A percentile compares a stretch with the other conserved stretches of the same genome.
Evolutionary conservation across 2,888 invertebrate species (phyloP).

Genomic region (Rhimphoctona megacephalus): DNA sequence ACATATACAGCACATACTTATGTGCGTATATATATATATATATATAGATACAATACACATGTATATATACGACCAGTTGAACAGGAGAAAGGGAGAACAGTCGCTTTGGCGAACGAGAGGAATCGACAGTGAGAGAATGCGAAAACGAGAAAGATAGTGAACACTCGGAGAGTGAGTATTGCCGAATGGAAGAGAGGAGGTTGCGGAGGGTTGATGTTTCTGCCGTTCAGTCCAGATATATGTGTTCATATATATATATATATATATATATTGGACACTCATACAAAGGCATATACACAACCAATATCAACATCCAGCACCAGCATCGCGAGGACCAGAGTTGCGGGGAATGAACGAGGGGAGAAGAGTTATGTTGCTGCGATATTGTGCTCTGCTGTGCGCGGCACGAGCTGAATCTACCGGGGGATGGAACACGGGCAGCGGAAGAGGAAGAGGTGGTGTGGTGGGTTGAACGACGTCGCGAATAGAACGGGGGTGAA

Average conservation of each 20-base stretch:
- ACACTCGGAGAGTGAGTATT: slow-evolving; percentile 42
- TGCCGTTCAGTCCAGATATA: slow-evolving; percentile 76
- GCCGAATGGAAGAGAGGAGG: slow-evolving; percentile 52
- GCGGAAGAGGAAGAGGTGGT: slow-evolving; percentile 56
- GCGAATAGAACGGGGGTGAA: slow-evolving; percentile 57
- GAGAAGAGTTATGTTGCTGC: slow-evolving; percentile 85
- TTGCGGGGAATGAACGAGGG: slow-evolving; percentile 81
- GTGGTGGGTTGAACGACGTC: slow-evolving; percentile 50
- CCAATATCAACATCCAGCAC: slow-evolving; percentile 61
- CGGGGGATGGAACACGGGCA: slow-evolving; percentile 65
- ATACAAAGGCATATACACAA: slow-evolving; percentile 46
- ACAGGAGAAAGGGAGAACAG: slow-evolving; percentile 62
- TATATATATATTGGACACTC: slow-evolving; percentile 17
- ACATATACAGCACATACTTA: not conserved
- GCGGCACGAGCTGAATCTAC: slow-evolving; percentile 81
- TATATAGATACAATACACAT: not conserved
- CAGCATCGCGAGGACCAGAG: slow-evolving; percentile 52
- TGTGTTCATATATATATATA: slow-evolving; percentile 12
- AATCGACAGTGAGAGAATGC: slow-evolving; percentile 62
- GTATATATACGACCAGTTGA: slow-evolving; percentile 27
- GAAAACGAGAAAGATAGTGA: slow-evolving; percentile 55
- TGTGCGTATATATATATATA: not conserved
- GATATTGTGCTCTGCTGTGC: slow-evolving; percentile 83
- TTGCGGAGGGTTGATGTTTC: slow-evolving; percentile 82
- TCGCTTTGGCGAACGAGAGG: slow-evolving; percentile 64